Evolutionary conservation across 92 coral and sea anemone species (phyloP).

Genomic region (Parazoanthus atlanticus): DNA sequence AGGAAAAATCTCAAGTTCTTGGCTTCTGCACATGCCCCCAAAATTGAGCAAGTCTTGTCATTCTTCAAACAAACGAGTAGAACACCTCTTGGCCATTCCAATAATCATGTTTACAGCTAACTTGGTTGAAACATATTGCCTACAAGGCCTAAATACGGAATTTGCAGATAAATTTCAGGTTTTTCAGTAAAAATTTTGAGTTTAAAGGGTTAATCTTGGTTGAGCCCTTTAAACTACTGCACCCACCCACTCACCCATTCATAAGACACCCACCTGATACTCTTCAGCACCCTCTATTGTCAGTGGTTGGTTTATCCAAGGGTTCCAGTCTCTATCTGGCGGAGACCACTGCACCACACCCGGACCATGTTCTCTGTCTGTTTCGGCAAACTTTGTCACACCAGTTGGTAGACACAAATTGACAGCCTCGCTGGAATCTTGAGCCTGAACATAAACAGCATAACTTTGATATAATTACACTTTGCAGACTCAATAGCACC

Average conservation of each 20-base stretch:
- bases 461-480: background rate
- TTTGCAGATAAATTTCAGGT: no score
- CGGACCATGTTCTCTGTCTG: slow-evolving; percentile 54
- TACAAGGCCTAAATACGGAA: no score
- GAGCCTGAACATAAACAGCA: slow-evolving; percentile 45
- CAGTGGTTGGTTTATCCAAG: slow-evolving; percentile 91
- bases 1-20: no score
- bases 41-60: no score
- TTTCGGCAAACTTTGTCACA: slow-evolving; percentile 82
- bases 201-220: background rate
- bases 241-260: background rate
- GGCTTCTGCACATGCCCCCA: no score
- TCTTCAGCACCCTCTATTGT: slow-evolving; percentile 94
- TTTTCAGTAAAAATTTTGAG: no score
- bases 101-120: no score
- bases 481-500: background rate
- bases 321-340: slow-evolving; percentile 92
- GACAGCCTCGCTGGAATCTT: slow-evolving; percentile 70
- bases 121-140: no score
- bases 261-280: slow-evolving; percentile 54
- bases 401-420: slow-evolving; percentile 84
- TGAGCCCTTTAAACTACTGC: background rate
- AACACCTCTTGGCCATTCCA: no score
- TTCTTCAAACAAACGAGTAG: no score
- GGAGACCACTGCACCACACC: slow-evolving; percentile 93